Conservation (phyloP, 2,888 invertebrate species). For the Graphium colonna region DNA sequence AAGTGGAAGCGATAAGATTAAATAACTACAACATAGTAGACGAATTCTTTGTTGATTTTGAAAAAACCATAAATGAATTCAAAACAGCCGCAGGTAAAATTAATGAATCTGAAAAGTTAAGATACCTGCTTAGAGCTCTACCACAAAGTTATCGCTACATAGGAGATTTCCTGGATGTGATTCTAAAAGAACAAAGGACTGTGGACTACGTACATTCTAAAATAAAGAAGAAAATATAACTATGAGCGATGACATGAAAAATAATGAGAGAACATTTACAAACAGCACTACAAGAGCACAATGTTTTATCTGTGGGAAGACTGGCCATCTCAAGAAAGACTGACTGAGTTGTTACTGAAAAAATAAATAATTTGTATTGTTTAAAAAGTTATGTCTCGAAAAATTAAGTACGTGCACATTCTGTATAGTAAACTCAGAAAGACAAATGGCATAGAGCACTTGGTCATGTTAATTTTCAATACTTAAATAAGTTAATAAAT, state of each 20-base stretch:
- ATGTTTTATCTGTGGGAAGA: too few species aligned
- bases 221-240: too few species aligned
- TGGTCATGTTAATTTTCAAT: too few species aligned
- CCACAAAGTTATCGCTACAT: constrained; percentile 35
- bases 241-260: constrained; percentile 21
- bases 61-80: constrained; percentile 32
- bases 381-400: too few species aligned
- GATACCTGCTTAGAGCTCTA: constrained; percentile 33
- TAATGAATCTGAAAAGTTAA: constrained; percentile 32
- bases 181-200: constrained; percentile 34
- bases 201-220: too few species aligned
- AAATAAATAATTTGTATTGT: too few species aligned
- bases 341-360: constrained; percentile 24
- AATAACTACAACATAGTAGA: constrained; percentile 29
- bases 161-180: constrained; percentile 33
- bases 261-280: constrained; percentile 29
- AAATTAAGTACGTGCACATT: too few species aligned
- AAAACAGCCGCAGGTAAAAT: constrained; percentile 29
- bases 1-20: too few species aligned
- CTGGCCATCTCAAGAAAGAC: constrained; percentile 31
- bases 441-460: too few species aligned
- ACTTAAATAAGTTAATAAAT: too few species aligned
- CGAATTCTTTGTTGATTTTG: constrained; percentile 35
- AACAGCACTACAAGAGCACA: constrained; percentile 20
- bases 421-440: too few species aligned